phyloP scores from a whole-genome alignment of 2,113 vertebrate genomes.

The Oenanthe melanoleuca region DNA sequence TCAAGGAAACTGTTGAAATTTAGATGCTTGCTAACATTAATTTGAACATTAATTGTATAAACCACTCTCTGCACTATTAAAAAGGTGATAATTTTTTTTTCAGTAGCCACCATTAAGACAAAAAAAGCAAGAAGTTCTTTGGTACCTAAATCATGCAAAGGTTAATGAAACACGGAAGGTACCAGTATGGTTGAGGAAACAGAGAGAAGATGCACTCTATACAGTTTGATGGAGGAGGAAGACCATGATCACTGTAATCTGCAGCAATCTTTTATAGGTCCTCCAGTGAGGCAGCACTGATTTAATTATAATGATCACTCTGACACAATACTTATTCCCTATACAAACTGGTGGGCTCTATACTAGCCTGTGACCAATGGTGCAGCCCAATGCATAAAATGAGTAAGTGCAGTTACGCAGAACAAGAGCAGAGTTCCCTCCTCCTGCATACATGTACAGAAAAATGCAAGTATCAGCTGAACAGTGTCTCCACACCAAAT shows the following conservation, averaged over 20 bases:
- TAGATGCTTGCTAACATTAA: neutral
- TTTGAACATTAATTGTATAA: neutral
- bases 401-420: neutral
- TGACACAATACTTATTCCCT: neutral
- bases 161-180: neutral
- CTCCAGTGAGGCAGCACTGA: neutral
- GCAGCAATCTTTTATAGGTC: neutral
- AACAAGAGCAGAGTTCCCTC: neutral
- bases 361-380: neutral
- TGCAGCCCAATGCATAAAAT: neutral
- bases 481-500: rapidly evolving
- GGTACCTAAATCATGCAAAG: neutral
- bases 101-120: neutral
- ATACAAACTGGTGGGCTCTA: neutral
- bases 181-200: neutral
- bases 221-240: neutral
- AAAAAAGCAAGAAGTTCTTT: neutral
- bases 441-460: rapidly evolving
- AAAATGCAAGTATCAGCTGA: neutral
- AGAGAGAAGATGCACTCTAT: rapidly evolving
- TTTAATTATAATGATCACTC: neutral
- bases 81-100: neutral
- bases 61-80: neutral
- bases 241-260: neutral
- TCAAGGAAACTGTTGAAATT: neutral